phyloP scores from a whole-genome alignment of 2,888 invertebrate genomes.

The Plusia festucae region DNA sequence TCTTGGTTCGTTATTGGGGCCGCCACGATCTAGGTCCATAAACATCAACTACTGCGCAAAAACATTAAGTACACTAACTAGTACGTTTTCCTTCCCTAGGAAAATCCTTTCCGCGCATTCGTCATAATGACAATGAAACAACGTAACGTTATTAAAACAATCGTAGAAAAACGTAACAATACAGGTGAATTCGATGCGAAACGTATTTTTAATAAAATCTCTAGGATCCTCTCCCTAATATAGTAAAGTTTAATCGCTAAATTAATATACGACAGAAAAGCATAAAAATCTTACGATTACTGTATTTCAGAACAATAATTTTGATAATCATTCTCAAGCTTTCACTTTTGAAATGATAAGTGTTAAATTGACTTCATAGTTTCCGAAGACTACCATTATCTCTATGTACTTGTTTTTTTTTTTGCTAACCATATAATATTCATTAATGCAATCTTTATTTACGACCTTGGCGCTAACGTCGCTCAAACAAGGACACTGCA shows the following conservation, averaged over 20 bases:
- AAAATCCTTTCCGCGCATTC: conserved; percentile 37
- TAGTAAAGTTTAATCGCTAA: background rate
- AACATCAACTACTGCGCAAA: conserved; percentile 20
- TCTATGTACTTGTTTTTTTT: conserved; percentile 59
- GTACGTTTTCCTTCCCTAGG: conserved; percentile 43
- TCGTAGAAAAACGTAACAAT: conserved; percentile 29
- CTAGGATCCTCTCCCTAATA: background rate
- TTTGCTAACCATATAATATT: conserved; percentile 66
- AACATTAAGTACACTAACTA: background rate
- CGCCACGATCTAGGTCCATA: conserved; percentile 51
- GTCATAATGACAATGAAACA: conserved; percentile 40
- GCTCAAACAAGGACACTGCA: conserved; percentile 79
- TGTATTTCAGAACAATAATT: conserved; percentile 42
- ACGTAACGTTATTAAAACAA: conserved; percentile 32
- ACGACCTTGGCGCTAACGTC: conserved; percentile 81
- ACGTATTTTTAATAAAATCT: no score
- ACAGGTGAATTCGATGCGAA: background rate
- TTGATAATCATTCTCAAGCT: conserved; percentile 67
- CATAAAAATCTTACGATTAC: background rate
- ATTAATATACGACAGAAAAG: background rate
- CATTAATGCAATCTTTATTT: conserved; percentile 73
- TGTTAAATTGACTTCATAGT: conserved; percentile 53
- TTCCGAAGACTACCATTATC: conserved; percentile 52
- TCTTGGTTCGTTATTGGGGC: conserved; percentile 68
- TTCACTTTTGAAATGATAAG: conserved; percentile 71